Evolutionary conservation across 2,888 invertebrate genomes (phyloP).

Genomic region (Parnassius mnemosyne): DNA sequence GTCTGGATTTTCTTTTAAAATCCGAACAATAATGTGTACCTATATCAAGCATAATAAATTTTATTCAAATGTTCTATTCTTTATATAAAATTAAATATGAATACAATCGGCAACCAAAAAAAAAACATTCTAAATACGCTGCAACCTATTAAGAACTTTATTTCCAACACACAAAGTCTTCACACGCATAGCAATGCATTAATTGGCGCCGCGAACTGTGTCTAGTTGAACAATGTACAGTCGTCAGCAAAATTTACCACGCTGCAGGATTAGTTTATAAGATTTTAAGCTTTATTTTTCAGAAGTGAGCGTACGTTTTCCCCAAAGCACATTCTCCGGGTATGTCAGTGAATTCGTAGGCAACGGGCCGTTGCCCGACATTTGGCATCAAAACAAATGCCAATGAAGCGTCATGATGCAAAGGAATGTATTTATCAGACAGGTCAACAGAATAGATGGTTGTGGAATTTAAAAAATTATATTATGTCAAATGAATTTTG

Average conservation of each 20-base stretch:
- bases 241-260: not conserved
- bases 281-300: not conserved
- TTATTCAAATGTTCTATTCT: not conserved
- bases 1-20: too few relatives aligned
- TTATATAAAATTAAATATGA: not conserved
- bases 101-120: not conserved
- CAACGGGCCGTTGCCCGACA: not conserved
- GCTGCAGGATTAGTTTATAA: not conserved
- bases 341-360: not conserved
- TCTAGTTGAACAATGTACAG: not conserved
- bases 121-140: not conserved
- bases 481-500: too few relatives aligned
- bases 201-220: not conserved
- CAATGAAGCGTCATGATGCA: conserved; percentile 25
- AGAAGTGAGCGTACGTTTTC: not conserved
- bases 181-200: not conserved
- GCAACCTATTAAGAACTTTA: not conserved
- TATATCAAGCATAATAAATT: too few relatives aligned
- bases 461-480: not conserved
- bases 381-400: conserved; percentile 8
- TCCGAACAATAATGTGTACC: too few relatives aligned
- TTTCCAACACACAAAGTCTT: not conserved
- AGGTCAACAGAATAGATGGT: not conserved
- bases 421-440: conserved; percentile 29
- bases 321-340: not conserved